Conservation (phyloP, 2,113 vertebrate species). For the Eulemur rufifrons region DNA sequence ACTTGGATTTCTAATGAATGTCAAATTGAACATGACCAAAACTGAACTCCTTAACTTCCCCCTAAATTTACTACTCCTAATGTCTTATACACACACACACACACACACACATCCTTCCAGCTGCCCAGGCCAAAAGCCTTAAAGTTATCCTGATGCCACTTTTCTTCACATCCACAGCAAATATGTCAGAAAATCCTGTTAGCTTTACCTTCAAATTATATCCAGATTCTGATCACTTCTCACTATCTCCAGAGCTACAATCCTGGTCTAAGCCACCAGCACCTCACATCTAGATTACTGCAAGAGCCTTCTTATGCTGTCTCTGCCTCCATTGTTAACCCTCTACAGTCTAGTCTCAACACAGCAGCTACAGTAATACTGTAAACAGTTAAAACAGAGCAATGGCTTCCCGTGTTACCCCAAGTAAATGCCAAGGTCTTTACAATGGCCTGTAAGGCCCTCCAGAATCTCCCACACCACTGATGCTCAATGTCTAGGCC, state of each 20-base stretch:
- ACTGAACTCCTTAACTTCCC: background rate
- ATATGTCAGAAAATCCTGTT: background rate
- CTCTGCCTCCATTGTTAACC: background rate
- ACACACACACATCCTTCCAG: background rate
- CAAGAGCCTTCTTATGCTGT: background rate
- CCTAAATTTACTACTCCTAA: background rate
- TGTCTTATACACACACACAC: background rate
- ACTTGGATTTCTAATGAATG: background rate
- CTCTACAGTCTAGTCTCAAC: background rate
- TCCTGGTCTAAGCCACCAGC: background rate
- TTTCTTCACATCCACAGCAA: background rate
- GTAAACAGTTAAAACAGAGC: background rate
- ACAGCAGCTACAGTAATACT: background rate
- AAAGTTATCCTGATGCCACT: background rate
- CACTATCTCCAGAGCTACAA: background rate
- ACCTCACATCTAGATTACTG: background rate
- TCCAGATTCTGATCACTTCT: background rate
- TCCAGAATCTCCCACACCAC: background rate
- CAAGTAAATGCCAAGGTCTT: background rate
- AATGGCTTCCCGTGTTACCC: background rate
- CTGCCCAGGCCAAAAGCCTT: background rate
- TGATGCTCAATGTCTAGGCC: background rate
- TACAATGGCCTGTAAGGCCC: background rate
- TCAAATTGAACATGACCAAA: constrained; percentile 36
- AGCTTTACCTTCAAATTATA: background rate